A percentile compares a stretch with the other conserved stretches of the same genome.
phyloP scores from a whole-genome alignment of 2,797 vertebrate genomes.

The Gymnodraco acuticeps region DNA sequence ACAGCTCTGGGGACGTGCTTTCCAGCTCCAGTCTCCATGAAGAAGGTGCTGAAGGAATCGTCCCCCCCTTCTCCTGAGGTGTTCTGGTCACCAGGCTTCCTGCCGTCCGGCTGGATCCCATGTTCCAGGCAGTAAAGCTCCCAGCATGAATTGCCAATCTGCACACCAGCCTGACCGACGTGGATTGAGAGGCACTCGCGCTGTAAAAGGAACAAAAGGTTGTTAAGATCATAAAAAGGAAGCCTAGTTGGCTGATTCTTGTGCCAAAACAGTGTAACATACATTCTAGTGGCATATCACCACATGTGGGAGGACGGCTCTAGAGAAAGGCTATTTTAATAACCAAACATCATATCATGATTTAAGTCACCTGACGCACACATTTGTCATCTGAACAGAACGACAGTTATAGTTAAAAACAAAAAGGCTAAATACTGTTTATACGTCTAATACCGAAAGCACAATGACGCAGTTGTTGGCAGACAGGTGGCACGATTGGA shows the following conservation, averaged over 20 bases:
- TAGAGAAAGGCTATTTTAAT: neutral
- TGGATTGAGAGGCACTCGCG: slow-evolving; percentile 73
- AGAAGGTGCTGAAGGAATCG: slow-evolving; percentile 75
- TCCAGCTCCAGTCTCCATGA: slow-evolving; percentile 73
- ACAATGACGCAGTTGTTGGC: neutral
- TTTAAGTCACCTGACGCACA: neutral
- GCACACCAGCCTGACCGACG: slow-evolving; percentile 74
- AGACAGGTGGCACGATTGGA: too few relatives aligned
- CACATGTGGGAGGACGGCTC: neutral
- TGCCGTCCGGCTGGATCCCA: slow-evolving; percentile 68
- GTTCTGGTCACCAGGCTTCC: slow-evolving; percentile 74
- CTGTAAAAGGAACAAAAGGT: slow-evolving; percentile 16
- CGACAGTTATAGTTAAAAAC: neutral
- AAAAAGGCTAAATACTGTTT: neutral
- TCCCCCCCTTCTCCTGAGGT: slow-evolving; percentile 65
- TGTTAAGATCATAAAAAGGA: neutral
- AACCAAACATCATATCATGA: neutral
- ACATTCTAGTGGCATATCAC: slow-evolving; percentile 18
- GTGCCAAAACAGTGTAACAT: neutral
- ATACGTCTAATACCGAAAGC: neutral
- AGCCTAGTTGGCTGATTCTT: neutral
- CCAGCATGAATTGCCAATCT: slow-evolving; percentile 79
- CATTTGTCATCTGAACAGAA: neutral
- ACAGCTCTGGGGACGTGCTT: slow-evolving; percentile 74
- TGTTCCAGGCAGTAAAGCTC: slow-evolving; percentile 48